A percentile compares a stretch with the other conserved stretches of the same genome.
Evolutionary conservation across 2,797 vertebrate species (phyloP).

Genomic region (Bovichtus diacanthus): DNA sequence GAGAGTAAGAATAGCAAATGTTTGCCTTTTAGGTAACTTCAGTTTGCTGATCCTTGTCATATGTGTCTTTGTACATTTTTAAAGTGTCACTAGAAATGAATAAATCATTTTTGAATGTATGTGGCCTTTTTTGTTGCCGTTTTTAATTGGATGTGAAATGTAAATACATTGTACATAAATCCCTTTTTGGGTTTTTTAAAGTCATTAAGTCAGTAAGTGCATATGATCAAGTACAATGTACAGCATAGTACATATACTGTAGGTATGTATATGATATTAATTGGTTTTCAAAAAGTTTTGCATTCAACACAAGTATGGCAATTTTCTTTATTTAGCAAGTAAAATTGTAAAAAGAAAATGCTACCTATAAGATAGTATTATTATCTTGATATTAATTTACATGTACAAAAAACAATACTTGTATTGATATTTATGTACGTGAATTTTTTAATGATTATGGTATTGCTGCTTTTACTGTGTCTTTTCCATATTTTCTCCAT

Average conservation of each 20-base stretch:
- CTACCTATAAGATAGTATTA: too few relatives aligned
- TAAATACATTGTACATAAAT: neutral
- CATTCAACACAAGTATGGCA: neutral
- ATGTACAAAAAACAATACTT: neutral
- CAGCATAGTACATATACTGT: neutral
- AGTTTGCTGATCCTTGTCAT: constrained; percentile 24
- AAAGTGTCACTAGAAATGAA: constrained; percentile 54
- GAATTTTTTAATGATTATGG: neutral
- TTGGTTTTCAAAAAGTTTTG: neutral
- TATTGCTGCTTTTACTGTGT: neutral
- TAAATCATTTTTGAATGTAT: constrained; percentile 60
- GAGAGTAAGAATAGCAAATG: neutral
- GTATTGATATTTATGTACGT: too few relatives aligned
- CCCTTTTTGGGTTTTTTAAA: too few relatives aligned
- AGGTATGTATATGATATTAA: neutral
- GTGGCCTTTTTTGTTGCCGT: neutral
- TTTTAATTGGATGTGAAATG: neutral
- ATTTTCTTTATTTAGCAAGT: neutral
- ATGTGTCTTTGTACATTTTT: constrained; percentile 49
- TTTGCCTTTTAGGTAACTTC: constrained; percentile 29
- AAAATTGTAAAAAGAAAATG: too few relatives aligned
- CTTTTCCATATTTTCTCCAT: neutral
- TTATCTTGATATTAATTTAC: too few relatives aligned
- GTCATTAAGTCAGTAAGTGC: neutral
- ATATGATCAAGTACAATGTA: neutral